Percentiles rank a stretch among this genome's conserved stretches.
Evolutionary conservation across 2,888 invertebrate species (phyloP).

Genomic region (Aphodius granarius): DNA sequence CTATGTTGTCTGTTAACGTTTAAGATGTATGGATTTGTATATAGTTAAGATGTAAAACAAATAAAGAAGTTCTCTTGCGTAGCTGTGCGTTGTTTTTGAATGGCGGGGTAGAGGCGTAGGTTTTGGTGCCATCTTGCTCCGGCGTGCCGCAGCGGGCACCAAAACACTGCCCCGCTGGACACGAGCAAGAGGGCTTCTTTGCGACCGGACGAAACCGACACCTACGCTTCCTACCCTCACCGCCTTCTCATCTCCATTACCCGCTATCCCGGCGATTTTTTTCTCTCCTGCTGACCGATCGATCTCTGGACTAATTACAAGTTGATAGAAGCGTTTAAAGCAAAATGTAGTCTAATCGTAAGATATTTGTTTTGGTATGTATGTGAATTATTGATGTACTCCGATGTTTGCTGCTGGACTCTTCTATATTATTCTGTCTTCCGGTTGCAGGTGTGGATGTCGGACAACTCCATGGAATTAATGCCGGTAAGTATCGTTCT

Average conservation of each 20-base stretch:
- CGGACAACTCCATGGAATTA: constrained; percentile 68
- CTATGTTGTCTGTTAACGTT: constrained; percentile 37
- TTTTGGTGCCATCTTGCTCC: constrained; percentile 63
- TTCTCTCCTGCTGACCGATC: neutral
- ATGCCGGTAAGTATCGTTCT: constrained; percentile 75
- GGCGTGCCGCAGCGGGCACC: constrained; percentile 55
- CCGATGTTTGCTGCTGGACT: neutral
- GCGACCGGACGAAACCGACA: constrained; percentile 24
- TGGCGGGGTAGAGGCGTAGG: constrained; percentile 54
- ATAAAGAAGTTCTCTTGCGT: constrained; percentile 56
- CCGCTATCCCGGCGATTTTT: too few relatives aligned
- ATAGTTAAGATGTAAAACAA: constrained; percentile 38
- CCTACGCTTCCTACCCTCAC: constrained; percentile 25
- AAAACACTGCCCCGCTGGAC: constrained; percentile 56
- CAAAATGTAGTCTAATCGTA: neutral
- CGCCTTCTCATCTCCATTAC: constrained; percentile 1
- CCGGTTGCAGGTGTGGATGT: constrained; percentile 74
- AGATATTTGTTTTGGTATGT: constrained; percentile 10
- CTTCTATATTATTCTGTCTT: neutral
- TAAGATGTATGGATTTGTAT: constrained; percentile 36
- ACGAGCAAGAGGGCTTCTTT: constrained; percentile 56
- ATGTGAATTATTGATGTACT: neutral
- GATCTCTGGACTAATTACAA: neutral
- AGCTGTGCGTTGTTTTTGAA: constrained; percentile 54
- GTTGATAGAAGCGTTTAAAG: neutral